Evolutionary conservation across 2,888 invertebrate genomes (phyloP).

Genomic region (Mycalesis mineus): DNA sequence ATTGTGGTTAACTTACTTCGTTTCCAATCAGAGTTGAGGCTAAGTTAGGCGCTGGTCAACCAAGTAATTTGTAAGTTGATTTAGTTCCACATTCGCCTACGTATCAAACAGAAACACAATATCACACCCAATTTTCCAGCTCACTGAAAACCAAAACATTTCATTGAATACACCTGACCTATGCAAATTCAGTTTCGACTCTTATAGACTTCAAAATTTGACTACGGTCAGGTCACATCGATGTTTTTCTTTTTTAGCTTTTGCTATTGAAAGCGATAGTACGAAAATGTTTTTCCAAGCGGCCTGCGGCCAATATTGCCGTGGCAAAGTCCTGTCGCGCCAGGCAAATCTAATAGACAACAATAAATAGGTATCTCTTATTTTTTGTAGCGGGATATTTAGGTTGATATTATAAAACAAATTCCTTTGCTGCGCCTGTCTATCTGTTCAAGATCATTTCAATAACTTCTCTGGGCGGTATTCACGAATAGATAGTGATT

Average conservation of each 20-base stretch:
- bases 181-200: slow-evolving; percentile 1
- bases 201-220: neutral
- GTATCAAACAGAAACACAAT: neutral
- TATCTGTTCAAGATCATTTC: too few species aligned
- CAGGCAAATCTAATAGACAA: neutral
- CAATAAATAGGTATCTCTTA: neutral
- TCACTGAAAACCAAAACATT: slow-evolving; percentile 4
- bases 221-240: neutral
- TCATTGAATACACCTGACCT: slow-evolving; percentile 2
- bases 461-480: too few species aligned
- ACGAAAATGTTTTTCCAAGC: too few species aligned
- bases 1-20: too few species aligned
- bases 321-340: neutral
- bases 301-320: neutral
- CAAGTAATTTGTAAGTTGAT: neutral
- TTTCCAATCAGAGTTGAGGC: too few species aligned
- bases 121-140: neutral
- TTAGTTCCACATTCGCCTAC: neutral
- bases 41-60: neutral
- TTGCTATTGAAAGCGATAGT: neutral
- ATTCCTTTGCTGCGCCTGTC: too few species aligned
- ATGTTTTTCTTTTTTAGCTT: neutral
- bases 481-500: too few species aligned
- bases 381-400: neutral
- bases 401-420: too few species aligned